Conservation (phyloP, 2,888 invertebrate genomes). For the Drosophila phalerata region DNA sequence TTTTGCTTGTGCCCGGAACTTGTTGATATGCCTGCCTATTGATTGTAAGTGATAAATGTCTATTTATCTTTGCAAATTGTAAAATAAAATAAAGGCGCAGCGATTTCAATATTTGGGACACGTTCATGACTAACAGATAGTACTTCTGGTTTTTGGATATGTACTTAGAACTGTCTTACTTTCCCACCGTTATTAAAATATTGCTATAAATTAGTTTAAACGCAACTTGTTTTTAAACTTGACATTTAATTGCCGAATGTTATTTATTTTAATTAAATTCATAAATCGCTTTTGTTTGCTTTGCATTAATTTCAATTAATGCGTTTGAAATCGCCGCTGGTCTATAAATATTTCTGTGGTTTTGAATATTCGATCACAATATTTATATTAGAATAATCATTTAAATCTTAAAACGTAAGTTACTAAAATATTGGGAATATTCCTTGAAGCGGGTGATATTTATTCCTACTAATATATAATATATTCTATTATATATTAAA, state of each 20-base stretch:
- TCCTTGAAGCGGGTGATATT: too few species aligned
- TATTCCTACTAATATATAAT: too few species aligned
- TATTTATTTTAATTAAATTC: constrained; percentile 34
- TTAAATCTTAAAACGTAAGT: background rate
- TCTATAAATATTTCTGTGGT: constrained; percentile 35
- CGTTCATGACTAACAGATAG: constrained; percentile 7
- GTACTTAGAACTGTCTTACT: constrained; percentile 28
- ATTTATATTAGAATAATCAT: constrained; percentile 1
- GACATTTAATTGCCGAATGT: constrained; percentile 29
- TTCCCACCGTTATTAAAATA: constrained; percentile 53
- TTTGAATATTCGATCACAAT: constrained; percentile 4
- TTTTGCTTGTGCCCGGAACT: constrained; percentile 54
- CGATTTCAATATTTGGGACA: constrained; percentile 17
- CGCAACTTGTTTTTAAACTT: constrained; percentile 49
- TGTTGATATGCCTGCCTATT: constrained; percentile 50
- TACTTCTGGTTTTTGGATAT: constrained; percentile 29
- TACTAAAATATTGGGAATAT: background rate
- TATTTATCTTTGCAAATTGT: constrained; percentile 13
- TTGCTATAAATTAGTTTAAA: constrained; percentile 39
- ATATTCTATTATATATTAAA: too few species aligned
- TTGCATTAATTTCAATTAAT: constrained; percentile 30
- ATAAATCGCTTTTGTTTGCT: constrained; percentile 30
- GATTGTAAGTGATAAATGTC: constrained; percentile 45
- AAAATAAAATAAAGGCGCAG: constrained; percentile 11
- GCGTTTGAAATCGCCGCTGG: constrained; percentile 50